These are phyloP conservation scores for Mesocentrotus franciscanus DNA, from an alignment of 53 echinoderm and acorn worm species.

Conservation along the genomic window DNA sequence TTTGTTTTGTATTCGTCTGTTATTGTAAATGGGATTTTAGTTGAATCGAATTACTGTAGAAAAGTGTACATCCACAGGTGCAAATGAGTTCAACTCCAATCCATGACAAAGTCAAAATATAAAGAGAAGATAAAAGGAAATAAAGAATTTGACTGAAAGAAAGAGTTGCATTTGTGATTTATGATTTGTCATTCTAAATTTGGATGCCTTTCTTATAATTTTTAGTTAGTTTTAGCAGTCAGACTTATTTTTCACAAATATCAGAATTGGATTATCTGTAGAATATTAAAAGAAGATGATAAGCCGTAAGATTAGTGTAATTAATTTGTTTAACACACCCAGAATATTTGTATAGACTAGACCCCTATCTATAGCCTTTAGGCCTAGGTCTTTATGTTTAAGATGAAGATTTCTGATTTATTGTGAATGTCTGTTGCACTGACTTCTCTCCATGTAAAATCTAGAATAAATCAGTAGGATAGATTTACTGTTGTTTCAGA, in stretches of 20 bases:
- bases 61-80: neutral
- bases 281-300: neutral
- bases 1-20: slow-evolving; percentile 48
- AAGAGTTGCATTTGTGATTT: neutral
- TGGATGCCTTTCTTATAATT: neutral
- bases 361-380: no score
- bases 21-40: neutral
- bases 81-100: neutral
- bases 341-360: no score
- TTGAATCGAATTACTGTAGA: neutral
- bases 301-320: neutral
- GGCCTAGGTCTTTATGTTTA: no score
- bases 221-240: neutral
- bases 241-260: neutral
- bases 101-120: neutral
- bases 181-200: neutral
- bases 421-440: no score
- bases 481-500: no score
- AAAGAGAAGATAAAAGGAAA: neutral
- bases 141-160: neutral
- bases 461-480: no score
- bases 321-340: no score
- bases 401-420: no score
- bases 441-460: no score
- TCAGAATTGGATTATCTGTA: neutral